phyloP scores from a whole-genome alignment of 2,113 vertebrate genomes.

The Cacatua alba region DNA sequence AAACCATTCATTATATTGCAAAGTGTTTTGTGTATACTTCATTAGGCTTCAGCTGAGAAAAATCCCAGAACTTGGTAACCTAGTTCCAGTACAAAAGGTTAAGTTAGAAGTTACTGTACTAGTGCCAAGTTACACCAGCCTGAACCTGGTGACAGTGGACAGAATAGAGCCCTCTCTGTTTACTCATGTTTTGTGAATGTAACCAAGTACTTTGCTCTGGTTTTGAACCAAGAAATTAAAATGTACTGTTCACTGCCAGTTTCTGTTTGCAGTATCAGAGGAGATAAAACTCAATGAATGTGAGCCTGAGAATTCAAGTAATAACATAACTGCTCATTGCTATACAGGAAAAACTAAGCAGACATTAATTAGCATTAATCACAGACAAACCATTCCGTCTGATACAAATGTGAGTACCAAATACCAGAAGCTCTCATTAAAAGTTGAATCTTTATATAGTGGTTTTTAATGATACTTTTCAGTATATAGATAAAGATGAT shows the following conservation, averaged over 20 bases:
- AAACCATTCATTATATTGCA: constrained; percentile 20
- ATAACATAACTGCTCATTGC: neutral
- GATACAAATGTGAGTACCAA: neutral
- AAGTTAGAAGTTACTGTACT: constrained; percentile 7
- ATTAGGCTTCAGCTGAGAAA: neutral
- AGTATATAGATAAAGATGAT: rapidly evolving
- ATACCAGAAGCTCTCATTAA: neutral
- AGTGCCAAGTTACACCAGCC: constrained; percentile 27
- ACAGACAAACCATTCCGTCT: neutral
- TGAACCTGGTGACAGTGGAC: constrained; percentile 13
- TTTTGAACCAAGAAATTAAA: neutral
- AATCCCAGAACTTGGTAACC: neutral
- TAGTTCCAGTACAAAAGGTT: constrained; percentile 16
- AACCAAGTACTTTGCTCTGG: neutral
- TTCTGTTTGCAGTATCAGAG: neutral
- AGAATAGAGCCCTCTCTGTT: constrained; percentile 54
- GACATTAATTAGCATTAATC: neutral
- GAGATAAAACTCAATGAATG: neutral
- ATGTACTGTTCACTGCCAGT: neutral
- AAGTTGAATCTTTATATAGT: neutral
- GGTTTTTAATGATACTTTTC: neutral
- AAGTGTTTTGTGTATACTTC: neutral
- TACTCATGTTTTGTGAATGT: neutral
- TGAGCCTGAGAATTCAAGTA: neutral
- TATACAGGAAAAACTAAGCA: neutral